Evolutionary conservation across 2,113 vertebrate genomes (phyloP).

Genomic region (Onychostruthus taczanowskii): DNA sequence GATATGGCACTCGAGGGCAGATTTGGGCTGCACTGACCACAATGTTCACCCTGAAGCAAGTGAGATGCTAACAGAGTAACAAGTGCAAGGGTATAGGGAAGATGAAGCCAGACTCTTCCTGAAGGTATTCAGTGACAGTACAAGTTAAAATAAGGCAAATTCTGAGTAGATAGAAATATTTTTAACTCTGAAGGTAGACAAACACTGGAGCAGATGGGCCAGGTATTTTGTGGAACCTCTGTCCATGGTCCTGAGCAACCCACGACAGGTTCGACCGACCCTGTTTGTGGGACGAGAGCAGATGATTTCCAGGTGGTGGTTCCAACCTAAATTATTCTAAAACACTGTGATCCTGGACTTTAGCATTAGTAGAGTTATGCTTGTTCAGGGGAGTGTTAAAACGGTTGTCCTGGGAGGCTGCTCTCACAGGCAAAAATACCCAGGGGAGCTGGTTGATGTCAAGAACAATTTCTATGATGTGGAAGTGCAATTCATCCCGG

Average conservation of each 20-base stretch:
- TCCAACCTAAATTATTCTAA: not conserved
- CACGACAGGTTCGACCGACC: accelerated
- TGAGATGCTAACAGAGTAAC: not conserved
- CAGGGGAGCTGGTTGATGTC: not conserved
- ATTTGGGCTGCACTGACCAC: not conserved
- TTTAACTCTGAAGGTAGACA: not conserved
- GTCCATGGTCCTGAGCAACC: not conserved
- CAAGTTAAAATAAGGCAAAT: not conserved
- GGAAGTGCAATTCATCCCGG: not conserved
- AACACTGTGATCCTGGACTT: not conserved
- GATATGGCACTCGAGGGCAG: not conserved
- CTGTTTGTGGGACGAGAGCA: accelerated
- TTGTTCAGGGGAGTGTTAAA: not conserved
- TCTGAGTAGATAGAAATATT: not conserved
- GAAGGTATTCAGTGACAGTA: not conserved
- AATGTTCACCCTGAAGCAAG: not conserved
- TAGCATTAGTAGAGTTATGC: not conserved
- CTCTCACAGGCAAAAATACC: not conserved
- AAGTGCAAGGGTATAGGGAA: not conserved
- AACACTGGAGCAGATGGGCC: not conserved
- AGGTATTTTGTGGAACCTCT: not conserved
- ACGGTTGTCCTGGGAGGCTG: not conserved
- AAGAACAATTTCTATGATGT: not conserved
- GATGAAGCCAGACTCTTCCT: not conserved
- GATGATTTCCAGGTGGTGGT: not conserved